These are phyloP conservation scores for Agrochola circellaris DNA, from an alignment of 2,888 invertebrate genomes.

Conservation along the genomic window DNA sequence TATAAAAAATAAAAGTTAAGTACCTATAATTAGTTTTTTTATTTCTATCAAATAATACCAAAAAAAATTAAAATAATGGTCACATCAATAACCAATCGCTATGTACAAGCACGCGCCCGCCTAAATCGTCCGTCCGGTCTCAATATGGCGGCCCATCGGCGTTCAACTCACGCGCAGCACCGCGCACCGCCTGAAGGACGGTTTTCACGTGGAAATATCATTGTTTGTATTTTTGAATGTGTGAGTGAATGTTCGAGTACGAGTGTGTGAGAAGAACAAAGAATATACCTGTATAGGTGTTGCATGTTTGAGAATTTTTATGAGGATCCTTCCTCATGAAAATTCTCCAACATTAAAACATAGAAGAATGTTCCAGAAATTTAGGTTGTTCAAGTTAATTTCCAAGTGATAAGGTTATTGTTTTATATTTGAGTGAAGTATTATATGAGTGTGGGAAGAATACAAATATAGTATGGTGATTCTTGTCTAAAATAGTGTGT, in stretches of 20 bases:
- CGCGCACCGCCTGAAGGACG: constrained; percentile 75
- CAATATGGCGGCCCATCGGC: constrained; percentile 73
- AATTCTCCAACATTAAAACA: too few species aligned
- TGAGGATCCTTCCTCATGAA: neutral
- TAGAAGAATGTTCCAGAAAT: neutral
- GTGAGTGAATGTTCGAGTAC: neutral
- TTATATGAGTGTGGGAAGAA: neutral
- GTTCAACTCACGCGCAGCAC: constrained; percentile 63
- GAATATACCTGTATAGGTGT: neutral
- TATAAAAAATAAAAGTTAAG: neutral
- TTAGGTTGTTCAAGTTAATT: too few species aligned
- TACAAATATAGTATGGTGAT: too few species aligned
- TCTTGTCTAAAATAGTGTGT: neutral
- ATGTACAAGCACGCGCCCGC: constrained; percentile 79
- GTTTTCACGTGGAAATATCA: constrained; percentile 76
- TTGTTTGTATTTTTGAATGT: constrained; percentile 48
- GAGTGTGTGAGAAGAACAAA: constrained; percentile 40
- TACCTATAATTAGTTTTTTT: neutral
- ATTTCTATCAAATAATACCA: too few species aligned
- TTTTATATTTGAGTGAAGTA: too few species aligned
- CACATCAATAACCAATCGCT: constrained; percentile 68
- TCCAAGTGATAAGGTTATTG: too few species aligned
- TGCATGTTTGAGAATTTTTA: constrained; percentile 4
- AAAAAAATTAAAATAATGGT: constrained; percentile 54
- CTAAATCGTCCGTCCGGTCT: constrained; percentile 87